Percentiles rank a stretch among this genome's conserved stretches.
Evolutionary conservation across 1,140 invertebrate species (phyloP).

Genomic region (Drosophila nebulosa): DNA sequence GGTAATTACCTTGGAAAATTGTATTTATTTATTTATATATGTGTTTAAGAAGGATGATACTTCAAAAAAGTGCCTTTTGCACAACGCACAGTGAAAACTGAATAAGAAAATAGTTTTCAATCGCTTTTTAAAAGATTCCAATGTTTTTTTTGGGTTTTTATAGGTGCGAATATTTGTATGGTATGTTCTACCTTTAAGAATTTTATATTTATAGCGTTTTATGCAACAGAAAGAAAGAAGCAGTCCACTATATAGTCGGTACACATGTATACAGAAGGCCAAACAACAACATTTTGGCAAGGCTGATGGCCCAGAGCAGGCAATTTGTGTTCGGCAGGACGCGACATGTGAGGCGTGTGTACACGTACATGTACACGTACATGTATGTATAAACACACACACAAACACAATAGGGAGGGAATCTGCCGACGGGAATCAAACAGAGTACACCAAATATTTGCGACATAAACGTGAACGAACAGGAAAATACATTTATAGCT

Average conservation of each 20-base stretch:
- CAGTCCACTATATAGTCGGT: background rate
- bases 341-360: background rate
- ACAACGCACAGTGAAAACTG: too few relatives aligned
- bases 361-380: background rate
- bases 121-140: too few relatives aligned
- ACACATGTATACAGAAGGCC: background rate
- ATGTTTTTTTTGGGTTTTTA: too few relatives aligned
- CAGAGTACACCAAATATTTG: conserved; percentile 28
- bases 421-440: conserved; percentile 2
- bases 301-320: background rate
- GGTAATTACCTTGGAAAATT: too few relatives aligned
- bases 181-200: background rate
- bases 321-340: background rate
- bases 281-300: background rate
- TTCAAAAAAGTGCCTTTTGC: too few relatives aligned
- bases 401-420: background rate
- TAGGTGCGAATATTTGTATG: background rate
- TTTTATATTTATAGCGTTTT: background rate
- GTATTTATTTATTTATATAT: too few relatives aligned
- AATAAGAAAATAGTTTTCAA: too few relatives aligned
- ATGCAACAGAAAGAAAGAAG: background rate
- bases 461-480: conserved; percentile 25
- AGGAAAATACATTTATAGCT: conserved; percentile 34
- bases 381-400: background rate
- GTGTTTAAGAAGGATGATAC: too few relatives aligned